These are phyloP conservation scores for Hesperia comma DNA, from an alignment of 2,888 invertebrate genomes.

Conservation along the genomic window DNA sequence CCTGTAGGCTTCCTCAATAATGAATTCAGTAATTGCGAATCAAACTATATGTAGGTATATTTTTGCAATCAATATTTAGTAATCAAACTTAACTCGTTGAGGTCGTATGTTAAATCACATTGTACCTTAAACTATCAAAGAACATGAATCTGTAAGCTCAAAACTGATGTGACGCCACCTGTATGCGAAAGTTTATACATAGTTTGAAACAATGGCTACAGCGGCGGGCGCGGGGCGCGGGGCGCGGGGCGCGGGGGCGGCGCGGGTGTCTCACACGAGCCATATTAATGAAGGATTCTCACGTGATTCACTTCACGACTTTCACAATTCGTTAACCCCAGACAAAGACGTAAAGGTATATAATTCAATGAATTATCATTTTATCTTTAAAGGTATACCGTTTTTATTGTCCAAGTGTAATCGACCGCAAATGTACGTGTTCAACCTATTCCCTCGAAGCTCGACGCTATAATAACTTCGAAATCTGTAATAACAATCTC, in stretches of 20 bases:
- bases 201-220: neutral
- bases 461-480: neutral
- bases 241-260: neutral
- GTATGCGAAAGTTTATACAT: neutral
- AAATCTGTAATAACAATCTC: neutral
- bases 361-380: conserved; percentile 21
- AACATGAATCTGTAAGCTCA: too few relatives aligned
- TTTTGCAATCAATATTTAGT: too few relatives aligned
- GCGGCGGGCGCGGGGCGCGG: neutral
- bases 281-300: conserved; percentile 4
- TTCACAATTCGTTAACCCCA: conserved; percentile 20
- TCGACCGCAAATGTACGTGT: neutral
- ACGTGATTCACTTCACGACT: conserved; percentile 23
- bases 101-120: too few relatives aligned
- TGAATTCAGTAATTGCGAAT: too few relatives aligned
- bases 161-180: neutral
- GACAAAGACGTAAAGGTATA: neutral
- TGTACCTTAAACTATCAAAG: too few relatives aligned
- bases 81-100: too few relatives aligned
- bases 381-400: neutral
- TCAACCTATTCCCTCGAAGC: neutral
- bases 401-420: neutral
- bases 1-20: too few relatives aligned
- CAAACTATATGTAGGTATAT: too few relatives aligned
- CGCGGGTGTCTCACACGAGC: neutral